phyloP scores from a whole-genome alignment of 2,797 vertebrate species.

The Podargus strigoides region DNA sequence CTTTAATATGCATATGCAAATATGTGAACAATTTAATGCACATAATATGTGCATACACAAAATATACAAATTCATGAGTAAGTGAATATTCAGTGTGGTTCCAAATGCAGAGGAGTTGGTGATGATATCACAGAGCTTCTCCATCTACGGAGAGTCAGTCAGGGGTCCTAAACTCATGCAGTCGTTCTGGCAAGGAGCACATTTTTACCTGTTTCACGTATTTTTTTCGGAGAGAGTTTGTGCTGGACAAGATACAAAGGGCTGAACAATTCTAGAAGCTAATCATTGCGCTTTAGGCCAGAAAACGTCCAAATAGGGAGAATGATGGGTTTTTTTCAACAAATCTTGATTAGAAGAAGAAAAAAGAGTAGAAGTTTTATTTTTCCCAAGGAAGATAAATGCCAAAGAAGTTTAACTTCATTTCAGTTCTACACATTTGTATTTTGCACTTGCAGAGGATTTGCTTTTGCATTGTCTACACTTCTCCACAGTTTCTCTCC shows the following conservation, averaged over 20 bases:
- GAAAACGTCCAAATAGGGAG: neutral
- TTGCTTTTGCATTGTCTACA: neutral
- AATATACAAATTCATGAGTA: neutral
- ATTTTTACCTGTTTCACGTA: neutral
- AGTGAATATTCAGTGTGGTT: neutral
- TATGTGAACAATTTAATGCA: neutral
- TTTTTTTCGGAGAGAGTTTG: neutral
- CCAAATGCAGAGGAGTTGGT: neutral
- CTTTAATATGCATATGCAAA: neutral
- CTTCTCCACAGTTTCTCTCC: neutral
- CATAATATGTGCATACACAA: neutral
- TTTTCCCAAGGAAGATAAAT: neutral
- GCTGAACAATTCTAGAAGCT: neutral
- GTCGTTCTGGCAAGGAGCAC: neutral
- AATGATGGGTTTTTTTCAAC: neutral
- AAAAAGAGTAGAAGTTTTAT: neutral
- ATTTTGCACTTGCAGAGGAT: neutral
- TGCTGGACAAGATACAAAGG: neutral
- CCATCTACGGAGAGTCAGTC: neutral
- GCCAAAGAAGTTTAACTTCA: neutral
- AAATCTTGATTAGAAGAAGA: neutral
- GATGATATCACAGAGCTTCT: neutral
- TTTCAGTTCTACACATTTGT: neutral
- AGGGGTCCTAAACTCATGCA: neutral
- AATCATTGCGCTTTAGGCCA: neutral